Evolutionary conservation across 2,888 invertebrate species (phyloP), one percentile per base, ranked within the genome.

Genomic region (Drosophila longiperda): DNA sequence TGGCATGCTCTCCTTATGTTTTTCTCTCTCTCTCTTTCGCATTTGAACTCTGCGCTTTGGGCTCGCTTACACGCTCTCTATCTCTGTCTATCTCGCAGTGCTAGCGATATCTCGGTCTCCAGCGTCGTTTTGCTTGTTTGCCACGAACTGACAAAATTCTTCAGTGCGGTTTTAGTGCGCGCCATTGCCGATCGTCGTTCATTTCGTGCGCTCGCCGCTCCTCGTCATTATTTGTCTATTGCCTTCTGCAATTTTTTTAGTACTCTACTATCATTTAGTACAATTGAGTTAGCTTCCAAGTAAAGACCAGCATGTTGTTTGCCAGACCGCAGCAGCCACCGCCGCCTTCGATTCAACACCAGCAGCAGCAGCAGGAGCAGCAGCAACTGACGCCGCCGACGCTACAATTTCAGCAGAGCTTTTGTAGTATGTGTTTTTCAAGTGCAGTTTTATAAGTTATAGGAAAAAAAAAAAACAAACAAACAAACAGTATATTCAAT

Each of bases 111-210:
- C 40, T 66, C 62, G 29, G 67, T 66, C 67, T 66, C 57, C 64
- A 67, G 63, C 72, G 55, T 58, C 61, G 66, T 61, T 75, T 67
- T 38, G 66, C 71, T 64, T 57, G 68, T 71, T 17, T 45, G 73
- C 61, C 66, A 74, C 65, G 49, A 53, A 48, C 54, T 64, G 54
- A 76, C 67, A 73, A 78, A 77, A 86, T 86, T 84, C 83, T 90
- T 90, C 89, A 87, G 87, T 90, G 86, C 83, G 89, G 80, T 90
- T 86, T 90, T 66, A 82, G 81, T 76, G 69, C 82, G 82, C 80
- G 75, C 66, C 80, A 83, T 74, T 80, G 80, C 73, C 74, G 90
- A 73, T 82, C 74, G 81, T 89, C 65, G 84, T 69, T 89, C 66
- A 87, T 78, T 78, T 72, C 60, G 88, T 80, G 78, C 78, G 90